Base-by-base conservation (phyloP, 2,797 vertebrate species). In the Fringilla coelebs region DNA sequence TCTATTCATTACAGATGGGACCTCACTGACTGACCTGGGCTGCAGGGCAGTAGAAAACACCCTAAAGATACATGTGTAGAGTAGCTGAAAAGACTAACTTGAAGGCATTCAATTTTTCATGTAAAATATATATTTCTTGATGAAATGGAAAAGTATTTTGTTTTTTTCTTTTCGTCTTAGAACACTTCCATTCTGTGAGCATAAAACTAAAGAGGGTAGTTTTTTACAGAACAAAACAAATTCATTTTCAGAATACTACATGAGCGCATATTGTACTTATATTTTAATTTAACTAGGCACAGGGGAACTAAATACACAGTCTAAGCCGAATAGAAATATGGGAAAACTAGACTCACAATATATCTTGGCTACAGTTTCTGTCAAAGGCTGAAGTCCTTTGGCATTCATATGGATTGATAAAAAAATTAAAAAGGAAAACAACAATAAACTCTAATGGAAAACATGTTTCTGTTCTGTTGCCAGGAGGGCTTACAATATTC, bases 401-500 rank as follows among this genome's bases (percentile, higher is more conserved):
- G 66, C 93, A 71, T 96, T 96, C 38, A 66, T 75, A 90, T 60
- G 18, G 72, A 94, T 94, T 96, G 93, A 95, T 66, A 85, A 82
- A 95, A 96, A 76, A 88, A 93, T 74, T 75, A 48, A 90, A 91
- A 89, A 67, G 11, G 21, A 41, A 92, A 95, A 90, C 97, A 94
- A 88, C 81, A 98, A 97, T 97, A 96, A 97, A 96, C 74, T 89
- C n/a, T 96, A 97, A 98, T 97, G 67, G 91, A 96, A 98, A 97
- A 78, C 83, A 85, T 87, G 80, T 93, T 97, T 97, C 85, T 96
- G 6, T 89, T 97, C 88, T 95, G 29, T 84, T 96, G 96, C 93
- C 96, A 97, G 90, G 91, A 96, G 83, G 72, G 52, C 94, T 96
- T 97, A 88, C 61, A 96, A 82, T 97, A 97, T 94, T 97, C 89